Conservation (phyloP, 2,888 invertebrate species). For the Molanna angustata region DNA sequence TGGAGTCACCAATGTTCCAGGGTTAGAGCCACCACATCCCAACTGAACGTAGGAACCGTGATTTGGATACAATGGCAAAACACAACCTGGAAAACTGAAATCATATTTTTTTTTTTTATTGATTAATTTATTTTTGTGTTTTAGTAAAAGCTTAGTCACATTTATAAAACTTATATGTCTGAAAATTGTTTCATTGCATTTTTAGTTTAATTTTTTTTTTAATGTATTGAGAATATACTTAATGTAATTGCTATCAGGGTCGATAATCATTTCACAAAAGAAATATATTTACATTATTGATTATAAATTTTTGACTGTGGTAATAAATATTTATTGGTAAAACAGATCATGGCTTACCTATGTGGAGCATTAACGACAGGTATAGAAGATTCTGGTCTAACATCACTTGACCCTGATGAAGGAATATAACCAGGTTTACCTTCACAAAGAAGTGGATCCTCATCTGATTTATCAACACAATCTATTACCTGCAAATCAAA, state of each 20-base stretch:
- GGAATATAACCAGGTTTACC: background rate
- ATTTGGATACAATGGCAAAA: background rate
- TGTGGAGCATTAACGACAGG: no score
- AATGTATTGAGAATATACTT: background rate
- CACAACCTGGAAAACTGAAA: background rate
- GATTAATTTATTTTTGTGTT: no score
- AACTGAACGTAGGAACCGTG: background rate
- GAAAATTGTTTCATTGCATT: background rate
- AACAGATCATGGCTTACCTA: no score
- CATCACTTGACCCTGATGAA: background rate
- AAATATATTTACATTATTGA: background rate
- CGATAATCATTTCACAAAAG: no score
- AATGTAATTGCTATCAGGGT: no score
- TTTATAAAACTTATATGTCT: no score
- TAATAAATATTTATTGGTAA: no score
- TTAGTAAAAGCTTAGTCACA: no score
- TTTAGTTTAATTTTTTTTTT: background rate
- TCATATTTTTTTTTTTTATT: background rate
- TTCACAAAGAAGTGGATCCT: slow-evolving; percentile 11
- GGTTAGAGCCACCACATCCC: background rate
- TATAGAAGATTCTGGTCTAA: no score
- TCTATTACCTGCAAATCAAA: slow-evolving; percentile 13
- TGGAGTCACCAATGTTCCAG: background rate
- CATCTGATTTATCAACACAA: slow-evolving; percentile 23
- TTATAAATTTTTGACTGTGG: background rate